Conservation (phyloP, 2,888 invertebrate species). For the Polylopha cassiicola region DNA sequence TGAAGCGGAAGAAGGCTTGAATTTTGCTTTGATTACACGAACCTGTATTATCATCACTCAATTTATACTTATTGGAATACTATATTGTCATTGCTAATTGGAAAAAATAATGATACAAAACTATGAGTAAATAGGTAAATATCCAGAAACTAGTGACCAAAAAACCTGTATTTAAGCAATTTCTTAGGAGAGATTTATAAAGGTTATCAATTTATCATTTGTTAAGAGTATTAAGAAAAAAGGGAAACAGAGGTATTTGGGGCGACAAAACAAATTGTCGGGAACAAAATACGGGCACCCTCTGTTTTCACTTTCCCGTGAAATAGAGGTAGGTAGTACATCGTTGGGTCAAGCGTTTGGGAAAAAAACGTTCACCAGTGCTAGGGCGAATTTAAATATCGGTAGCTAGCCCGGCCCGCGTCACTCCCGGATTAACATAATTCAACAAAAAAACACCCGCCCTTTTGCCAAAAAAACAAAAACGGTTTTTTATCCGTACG, state of each 20-base stretch:
- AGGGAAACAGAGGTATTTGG: slow-evolving; percentile 24
- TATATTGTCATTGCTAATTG: too few species aligned
- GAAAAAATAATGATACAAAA: too few species aligned
- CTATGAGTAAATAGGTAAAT: too few species aligned
- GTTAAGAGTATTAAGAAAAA: slow-evolving; percentile 16
- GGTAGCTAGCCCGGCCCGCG: slow-evolving; percentile 55
- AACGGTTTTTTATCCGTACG: slow-evolving; percentile 53
- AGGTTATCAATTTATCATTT: slow-evolving; percentile 19
- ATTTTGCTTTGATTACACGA: too few species aligned
- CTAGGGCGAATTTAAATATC: slow-evolving; percentile 65
- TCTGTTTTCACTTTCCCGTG: slow-evolving; percentile 39
- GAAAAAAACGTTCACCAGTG: slow-evolving; percentile 48
- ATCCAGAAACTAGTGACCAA: too few species aligned
- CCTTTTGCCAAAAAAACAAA: slow-evolving; percentile 50
- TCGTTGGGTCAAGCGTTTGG: slow-evolving; percentile 15
- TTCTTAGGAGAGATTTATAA: slow-evolving; percentile 21
- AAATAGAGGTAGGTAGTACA: slow-evolving; percentile 30
- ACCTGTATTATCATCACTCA: too few species aligned
- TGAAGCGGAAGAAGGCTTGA: too few species aligned
- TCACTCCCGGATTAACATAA: slow-evolving; percentile 68
- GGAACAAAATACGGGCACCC: slow-evolving; percentile 36
- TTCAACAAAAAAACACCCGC: slow-evolving; percentile 65
- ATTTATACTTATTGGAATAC: too few species aligned
- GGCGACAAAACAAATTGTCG: slow-evolving; percentile 27
- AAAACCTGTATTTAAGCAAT: slow-evolving; percentile 12